Conservation (phyloP, 1,140 invertebrate species). For the Stegodyphus mimosarum region DNA sequence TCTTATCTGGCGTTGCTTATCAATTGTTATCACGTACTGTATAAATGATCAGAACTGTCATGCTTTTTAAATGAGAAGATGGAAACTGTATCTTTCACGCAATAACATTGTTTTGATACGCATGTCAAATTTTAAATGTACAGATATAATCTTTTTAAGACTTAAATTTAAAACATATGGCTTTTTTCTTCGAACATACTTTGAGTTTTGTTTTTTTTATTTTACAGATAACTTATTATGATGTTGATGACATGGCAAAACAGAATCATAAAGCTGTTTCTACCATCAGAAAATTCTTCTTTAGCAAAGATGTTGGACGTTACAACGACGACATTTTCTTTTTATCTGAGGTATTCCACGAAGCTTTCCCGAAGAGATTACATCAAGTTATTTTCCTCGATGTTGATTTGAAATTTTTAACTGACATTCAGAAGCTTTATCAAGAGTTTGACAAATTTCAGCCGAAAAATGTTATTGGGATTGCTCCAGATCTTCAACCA, state of each 20-base stretch:
- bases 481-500: constrained; percentile 80
- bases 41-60: too few species aligned
- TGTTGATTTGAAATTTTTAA: constrained; percentile 81
- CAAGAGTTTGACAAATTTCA: constrained; percentile 77
- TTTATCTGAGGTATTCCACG: constrained; percentile 79
- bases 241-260: constrained; percentile 74
- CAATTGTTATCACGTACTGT: too few species aligned
- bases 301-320: constrained; percentile 80
- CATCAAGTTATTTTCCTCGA: constrained; percentile 78
- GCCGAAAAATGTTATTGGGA: constrained; percentile 75
- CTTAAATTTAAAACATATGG: too few species aligned
- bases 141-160: too few species aligned
- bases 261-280: constrained; percentile 76
- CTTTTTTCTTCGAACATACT: too few species aligned
- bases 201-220: neutral
- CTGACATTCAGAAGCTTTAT: constrained; percentile 77
- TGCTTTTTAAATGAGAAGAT: too few species aligned
- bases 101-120: too few species aligned
- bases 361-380: constrained; percentile 69
- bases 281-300: constrained; percentile 80
- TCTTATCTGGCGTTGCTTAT: too few species aligned
- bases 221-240: constrained; percentile 73
- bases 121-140: too few species aligned
- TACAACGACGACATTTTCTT: constrained; percentile 87
- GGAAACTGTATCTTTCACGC: too few species aligned